Evolutionary conservation across 1,140 invertebrate genomes (phyloP).

Genomic region (Drosophila parvula): DNA sequence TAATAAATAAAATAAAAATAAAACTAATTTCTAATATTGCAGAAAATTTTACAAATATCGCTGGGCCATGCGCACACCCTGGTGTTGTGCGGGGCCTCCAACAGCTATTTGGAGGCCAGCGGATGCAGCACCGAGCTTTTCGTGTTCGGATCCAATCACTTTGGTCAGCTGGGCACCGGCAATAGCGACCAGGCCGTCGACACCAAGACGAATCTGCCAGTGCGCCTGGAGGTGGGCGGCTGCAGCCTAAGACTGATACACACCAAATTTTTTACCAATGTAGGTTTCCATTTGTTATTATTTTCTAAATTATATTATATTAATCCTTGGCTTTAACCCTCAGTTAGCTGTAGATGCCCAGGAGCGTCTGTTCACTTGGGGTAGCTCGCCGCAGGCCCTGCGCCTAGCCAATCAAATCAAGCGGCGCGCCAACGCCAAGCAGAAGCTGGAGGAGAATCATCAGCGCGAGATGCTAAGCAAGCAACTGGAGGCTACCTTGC

Average conservation of each 20-base stretch:
- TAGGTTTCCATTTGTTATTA: slow-evolving; percentile 84
- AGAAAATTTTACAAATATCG: slow-evolving; percentile 86
- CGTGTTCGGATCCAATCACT: slow-evolving; percentile 91
- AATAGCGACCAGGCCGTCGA: slow-evolving; percentile 67
- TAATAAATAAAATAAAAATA: too few species aligned
- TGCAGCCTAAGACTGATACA: slow-evolving; percentile 87
- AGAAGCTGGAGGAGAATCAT: slow-evolving; percentile 84
- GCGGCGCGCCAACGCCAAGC: slow-evolving; percentile 85
- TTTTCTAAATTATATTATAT: neutral
- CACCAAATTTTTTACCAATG: slow-evolving; percentile 93
- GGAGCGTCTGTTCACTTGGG: slow-evolving; percentile 91
- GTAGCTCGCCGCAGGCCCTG: slow-evolving; percentile 90
- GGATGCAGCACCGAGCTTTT: slow-evolving; percentile 86
- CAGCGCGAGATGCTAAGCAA: slow-evolving; percentile 73
- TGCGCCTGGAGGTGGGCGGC: slow-evolving; percentile 85
- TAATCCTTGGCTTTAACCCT: neutral
- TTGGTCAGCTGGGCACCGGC: slow-evolving; percentile 91
- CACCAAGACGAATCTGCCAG: slow-evolving; percentile 84
- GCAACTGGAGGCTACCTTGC: slow-evolving; percentile 72
- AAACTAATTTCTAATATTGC: neutral
- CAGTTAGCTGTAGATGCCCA: slow-evolving; percentile 89
- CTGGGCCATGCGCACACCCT: slow-evolving; percentile 92
- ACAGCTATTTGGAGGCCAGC: slow-evolving; percentile 52
- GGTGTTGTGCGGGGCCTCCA: slow-evolving; percentile 84
- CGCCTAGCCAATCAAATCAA: slow-evolving; percentile 88